These are phyloP conservation scores for Myotis davidii DNA, from an alignment of 2,113 vertebrate species.

Conservation along the genomic window DNA sequence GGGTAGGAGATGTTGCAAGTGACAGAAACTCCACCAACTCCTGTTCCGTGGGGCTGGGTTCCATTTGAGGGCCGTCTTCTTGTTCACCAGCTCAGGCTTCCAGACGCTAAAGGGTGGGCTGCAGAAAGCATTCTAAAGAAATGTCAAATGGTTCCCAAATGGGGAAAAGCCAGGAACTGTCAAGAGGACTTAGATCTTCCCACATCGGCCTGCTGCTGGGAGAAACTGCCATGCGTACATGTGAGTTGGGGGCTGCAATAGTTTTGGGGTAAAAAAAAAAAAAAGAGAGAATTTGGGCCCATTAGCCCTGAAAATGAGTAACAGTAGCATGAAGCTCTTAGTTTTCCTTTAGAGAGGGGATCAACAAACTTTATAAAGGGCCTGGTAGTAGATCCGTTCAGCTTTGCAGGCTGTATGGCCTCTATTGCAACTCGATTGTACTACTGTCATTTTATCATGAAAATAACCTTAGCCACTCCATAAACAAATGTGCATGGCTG, in stretches of 20 bases:
- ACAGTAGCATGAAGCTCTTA: neutral
- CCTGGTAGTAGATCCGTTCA: neutral
- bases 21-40: neutral
- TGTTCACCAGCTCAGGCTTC: neutral
- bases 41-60: rapidly evolving
- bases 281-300: neutral
- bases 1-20: neutral
- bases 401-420: neutral
- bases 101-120: neutral
- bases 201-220: neutral
- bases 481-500: neutral
- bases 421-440: neutral
- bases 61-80: neutral
- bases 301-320: neutral
- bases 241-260: neutral
- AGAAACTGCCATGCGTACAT: neutral
- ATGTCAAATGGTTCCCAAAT: neutral
- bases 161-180: neutral
- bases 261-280: neutral
- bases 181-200: neutral
- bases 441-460: rapidly evolving
- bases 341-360: neutral
- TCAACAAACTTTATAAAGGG: neutral
- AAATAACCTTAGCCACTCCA: neutral
- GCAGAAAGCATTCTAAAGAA: neutral